Percentiles rank a stretch among this genome's conserved stretches.
phyloP scores from a whole-genome alignment of 1,140 invertebrate genomes.

The Potamilus streckersoni region DNA sequence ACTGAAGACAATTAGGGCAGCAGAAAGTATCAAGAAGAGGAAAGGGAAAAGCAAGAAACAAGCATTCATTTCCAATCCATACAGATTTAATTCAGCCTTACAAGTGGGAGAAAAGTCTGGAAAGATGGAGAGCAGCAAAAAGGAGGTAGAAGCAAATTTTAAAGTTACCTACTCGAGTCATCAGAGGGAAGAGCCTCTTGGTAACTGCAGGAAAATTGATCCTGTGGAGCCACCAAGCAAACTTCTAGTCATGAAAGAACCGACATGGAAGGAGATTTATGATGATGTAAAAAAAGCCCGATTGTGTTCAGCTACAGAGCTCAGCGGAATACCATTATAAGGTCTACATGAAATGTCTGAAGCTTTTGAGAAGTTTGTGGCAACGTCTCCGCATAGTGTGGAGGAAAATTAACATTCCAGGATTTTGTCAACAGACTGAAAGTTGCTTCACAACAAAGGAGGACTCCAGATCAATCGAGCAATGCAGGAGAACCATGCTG shows the following conservation, averaged over 20 bases:
- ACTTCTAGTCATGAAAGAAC: neutral
- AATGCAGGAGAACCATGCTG: constrained; percentile 11
- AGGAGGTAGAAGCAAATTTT: constrained; percentile 1
- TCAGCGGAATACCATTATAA: constrained; percentile 14
- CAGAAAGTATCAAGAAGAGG: no score
- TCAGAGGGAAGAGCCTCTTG: constrained; percentile 1
- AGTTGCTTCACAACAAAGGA: constrained; percentile 11
- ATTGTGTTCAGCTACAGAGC: constrained; percentile 7
- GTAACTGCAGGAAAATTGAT: neutral
- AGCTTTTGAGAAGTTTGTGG: neutral
- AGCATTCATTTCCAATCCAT: no score
- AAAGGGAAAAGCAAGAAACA: neutral
- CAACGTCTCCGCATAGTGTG: neutral
- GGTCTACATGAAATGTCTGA: constrained; percentile 6
- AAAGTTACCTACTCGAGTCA: neutral
- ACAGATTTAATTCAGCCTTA: no score
- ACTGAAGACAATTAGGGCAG: neutral
- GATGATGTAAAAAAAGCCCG: constrained; percentile 4
- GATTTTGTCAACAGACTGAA: neutral
- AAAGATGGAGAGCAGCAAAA: neutral
- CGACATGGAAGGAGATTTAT: constrained; percentile 8
- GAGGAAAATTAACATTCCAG: constrained; percentile 1
- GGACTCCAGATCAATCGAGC: constrained; percentile 2
- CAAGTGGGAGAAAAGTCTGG: constrained; percentile 9
- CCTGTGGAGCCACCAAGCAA: neutral